A percentile compares a stretch with the other conserved stretches of the same genome.
phyloP scores from a whole-genome alignment of 2,113 vertebrate species.

The Rhegmatorhina hoffmannsi region DNA sequence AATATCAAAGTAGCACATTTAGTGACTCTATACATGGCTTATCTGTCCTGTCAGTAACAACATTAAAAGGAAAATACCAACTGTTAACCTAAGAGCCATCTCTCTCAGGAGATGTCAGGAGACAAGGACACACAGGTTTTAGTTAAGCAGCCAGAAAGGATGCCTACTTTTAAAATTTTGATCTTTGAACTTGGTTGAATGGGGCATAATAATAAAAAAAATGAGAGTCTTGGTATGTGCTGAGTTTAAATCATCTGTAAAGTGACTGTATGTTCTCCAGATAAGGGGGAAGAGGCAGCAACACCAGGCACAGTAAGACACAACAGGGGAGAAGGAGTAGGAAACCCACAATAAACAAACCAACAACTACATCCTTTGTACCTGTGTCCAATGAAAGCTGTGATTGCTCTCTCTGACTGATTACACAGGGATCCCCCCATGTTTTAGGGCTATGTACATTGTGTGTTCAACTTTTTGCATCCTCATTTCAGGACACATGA shows the following conservation, averaged over 20 bases:
- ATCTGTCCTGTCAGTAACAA: neutral
- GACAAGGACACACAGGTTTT: neutral
- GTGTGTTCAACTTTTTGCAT: neutral
- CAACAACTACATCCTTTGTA: neutral
- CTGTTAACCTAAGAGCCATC: neutral
- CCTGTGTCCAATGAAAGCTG: neutral
- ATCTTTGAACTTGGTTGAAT: neutral
- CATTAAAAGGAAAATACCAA: neutral
- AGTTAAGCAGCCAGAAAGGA: neutral
- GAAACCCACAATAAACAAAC: neutral
- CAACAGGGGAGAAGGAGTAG: neutral
- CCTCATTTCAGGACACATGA: neutral
- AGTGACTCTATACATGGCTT: neutral
- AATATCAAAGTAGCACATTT: neutral
- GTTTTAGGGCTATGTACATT: neutral
- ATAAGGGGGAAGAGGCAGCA: neutral
- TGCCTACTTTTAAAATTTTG: neutral
- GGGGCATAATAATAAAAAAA: neutral
- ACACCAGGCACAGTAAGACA: neutral
- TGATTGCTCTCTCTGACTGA: neutral
- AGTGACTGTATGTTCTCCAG: neutral
- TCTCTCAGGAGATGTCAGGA: neutral
- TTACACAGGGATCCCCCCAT: neutral
- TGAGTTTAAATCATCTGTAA: neutral
- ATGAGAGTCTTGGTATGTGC: neutral